Evolutionary conservation across 1,140 invertebrate species (phyloP).

Genomic region (Polypedilum pembai): DNA sequence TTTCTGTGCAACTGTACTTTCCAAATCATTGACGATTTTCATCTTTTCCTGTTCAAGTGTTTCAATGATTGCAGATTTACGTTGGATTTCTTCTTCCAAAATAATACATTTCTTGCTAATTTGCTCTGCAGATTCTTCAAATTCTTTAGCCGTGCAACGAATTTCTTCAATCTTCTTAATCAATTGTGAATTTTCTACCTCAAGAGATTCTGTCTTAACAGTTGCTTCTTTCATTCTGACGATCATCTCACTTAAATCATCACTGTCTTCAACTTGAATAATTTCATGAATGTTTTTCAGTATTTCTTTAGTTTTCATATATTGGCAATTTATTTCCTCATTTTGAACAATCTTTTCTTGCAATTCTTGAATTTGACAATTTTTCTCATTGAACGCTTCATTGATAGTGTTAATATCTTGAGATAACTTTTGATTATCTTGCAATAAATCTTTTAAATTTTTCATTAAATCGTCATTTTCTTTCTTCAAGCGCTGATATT

Average conservation of each 20-base stretch:
- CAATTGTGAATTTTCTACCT: neutral
- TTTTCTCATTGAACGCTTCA: slow-evolving; percentile 32
- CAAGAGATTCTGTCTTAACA: neutral
- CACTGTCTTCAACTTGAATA: neutral
- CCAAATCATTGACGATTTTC: neutral
- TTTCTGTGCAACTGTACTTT: slow-evolving; percentile 30
- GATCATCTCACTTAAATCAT: neutral
- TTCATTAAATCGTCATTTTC: neutral
- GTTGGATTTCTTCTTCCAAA: no score
- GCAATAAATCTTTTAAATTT: no score
- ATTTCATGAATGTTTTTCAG: neutral
- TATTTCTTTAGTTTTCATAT: neutral
- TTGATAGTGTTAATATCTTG: no score
- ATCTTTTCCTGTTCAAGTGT: no score
- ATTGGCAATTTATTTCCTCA: neutral
- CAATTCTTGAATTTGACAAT: slow-evolving; percentile 31
- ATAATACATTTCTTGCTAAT: no score
- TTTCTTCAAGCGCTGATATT: neutral
- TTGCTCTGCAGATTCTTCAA: neutral
- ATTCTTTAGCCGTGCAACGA: neutral
- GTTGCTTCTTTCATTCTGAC: neutral
- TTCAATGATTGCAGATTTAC: no score
- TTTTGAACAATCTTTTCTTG: slow-evolving; percentile 28
- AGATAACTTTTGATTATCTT: no score
- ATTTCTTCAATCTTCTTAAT: neutral